Evolutionary conservation across 2,113 vertebrate species (phyloP).

Genomic region (Oostethus manadensis): DNA sequence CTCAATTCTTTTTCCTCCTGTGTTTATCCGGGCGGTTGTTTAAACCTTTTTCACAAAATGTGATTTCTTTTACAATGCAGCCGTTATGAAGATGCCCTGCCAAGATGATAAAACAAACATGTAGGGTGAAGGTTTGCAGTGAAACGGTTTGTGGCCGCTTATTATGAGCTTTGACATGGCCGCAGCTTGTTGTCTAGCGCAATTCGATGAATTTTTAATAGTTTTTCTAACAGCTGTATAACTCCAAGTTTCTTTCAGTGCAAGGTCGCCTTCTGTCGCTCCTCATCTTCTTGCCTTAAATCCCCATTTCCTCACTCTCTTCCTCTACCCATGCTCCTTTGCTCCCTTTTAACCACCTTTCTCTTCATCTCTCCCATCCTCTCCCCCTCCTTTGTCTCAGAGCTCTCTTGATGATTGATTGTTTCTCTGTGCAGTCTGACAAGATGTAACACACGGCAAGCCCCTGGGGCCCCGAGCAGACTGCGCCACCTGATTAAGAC

Average conservation of each 20-base stretch:
- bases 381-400: conserved; percentile 51
- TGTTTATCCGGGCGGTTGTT: conserved; percentile 46
- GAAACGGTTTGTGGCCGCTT: conserved; percentile 59
- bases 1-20: conserved; percentile 35
- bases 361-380: conserved; percentile 46
- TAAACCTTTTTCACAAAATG: conserved; percentile 35
- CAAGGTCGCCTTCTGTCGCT: conserved; percentile 64
- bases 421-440: conserved; percentile 86
- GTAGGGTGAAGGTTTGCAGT: conserved; percentile 57
- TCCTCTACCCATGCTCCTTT: conserved; percentile 7
- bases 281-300: conserved; percentile 61
- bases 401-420: conserved; percentile 89
- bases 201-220: conserved; percentile 83
- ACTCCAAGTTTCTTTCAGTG: conserved; percentile 41
- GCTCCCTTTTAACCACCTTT: conserved; percentile 12
- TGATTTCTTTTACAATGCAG: conserved; percentile 52
- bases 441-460: conserved; percentile 83
- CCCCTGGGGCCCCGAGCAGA: conserved; percentile 81
- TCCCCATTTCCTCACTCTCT: conserved; percentile 7
- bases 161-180: conserved; percentile 83
- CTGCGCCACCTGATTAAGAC: conserved; percentile 89
- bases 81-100: conserved; percentile 31
- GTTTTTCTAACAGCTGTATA: conserved; percentile 84
- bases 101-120: conserved; percentile 47
- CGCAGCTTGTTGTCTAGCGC: conserved; percentile 59